phyloP scores from a whole-genome alignment of 1,140 invertebrate species.

The Gonioctena quinquepunctata region DNA sequence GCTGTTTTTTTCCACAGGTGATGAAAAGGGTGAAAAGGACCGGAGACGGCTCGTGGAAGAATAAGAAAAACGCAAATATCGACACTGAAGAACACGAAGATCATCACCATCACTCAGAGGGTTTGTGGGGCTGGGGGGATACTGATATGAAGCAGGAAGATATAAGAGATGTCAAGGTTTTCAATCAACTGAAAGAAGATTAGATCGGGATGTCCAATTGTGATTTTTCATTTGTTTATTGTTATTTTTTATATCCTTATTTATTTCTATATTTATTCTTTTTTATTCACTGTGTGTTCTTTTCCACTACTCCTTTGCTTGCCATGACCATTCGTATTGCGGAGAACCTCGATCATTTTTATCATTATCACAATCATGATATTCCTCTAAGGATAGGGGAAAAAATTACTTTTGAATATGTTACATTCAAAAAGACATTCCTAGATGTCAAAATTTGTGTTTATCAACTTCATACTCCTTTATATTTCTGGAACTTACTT shows the following conservation, averaged over 20 bases:
- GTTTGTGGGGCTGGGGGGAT: constrained; percentile 62
- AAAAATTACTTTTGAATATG: too few species aligned
- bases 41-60: constrained; percentile 62
- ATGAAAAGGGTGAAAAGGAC: constrained; percentile 62
- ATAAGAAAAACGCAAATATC: background rate
- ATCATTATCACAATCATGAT: too few species aligned
- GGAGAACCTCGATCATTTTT: background rate
- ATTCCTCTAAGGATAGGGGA: too few species aligned
- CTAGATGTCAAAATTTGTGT: too few species aligned
- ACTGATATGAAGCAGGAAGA: constrained; percentile 54
- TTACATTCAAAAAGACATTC: too few species aligned
- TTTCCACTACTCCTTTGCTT: too few species aligned
- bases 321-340: too few species aligned
- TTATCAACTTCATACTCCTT: too few species aligned
- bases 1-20: too few species aligned
- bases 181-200: constrained; percentile 33
- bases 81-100: constrained; percentile 24
- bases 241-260: background rate
- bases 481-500: too few species aligned
- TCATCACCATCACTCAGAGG: constrained; percentile 30
- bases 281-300: too few species aligned
- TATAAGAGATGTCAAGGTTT: constrained; percentile 30
- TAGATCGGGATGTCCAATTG: background rate
- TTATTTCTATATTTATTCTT: too few species aligned
- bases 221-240: background rate